Conservation (phyloP, 1,140 invertebrate genomes). For the Orius insidiosus region DNA sequence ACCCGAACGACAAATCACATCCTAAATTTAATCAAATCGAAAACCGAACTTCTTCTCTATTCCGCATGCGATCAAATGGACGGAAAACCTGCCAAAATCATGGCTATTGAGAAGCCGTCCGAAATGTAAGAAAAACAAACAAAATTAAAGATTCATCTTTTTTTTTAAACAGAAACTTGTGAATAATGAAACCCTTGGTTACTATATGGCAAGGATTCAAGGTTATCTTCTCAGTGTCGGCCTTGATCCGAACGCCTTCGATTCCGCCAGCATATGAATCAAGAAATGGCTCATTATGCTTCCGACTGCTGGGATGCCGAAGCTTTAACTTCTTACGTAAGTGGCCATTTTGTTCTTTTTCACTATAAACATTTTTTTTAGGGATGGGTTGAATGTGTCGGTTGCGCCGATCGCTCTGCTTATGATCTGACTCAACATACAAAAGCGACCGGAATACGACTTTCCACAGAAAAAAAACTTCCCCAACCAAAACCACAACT, state of each 20-base stretch:
- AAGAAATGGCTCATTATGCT: slow-evolving; percentile 99
- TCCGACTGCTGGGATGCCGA: slow-evolving; percentile 99
- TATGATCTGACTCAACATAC: slow-evolving; percentile 91
- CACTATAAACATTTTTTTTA: slow-evolving; percentile 26
- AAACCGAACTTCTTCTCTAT: slow-evolving; percentile 63
- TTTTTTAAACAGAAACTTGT: slow-evolving; percentile 50
- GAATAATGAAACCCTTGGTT: slow-evolving; percentile 92
- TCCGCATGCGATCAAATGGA: slow-evolving; percentile 95
- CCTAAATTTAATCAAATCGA: slow-evolving; percentile 72
- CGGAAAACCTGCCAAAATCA: slow-evolving; percentile 53
- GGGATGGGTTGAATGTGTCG: slow-evolving; percentile 99
- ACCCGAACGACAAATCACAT: slow-evolving; percentile 75
- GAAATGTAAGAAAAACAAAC: slow-evolving; percentile 25
- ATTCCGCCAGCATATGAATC: slow-evolving; percentile 95
- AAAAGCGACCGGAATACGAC: slow-evolving; percentile 74
- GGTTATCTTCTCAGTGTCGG: slow-evolving; percentile 77
- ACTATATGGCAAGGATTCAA: slow-evolving; percentile 94
- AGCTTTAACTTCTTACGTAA: slow-evolving; percentile 77
- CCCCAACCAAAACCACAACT: slow-evolving; percentile 56
- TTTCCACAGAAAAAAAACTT: slow-evolving; percentile 83
- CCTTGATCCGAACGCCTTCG: slow-evolving; percentile 67
- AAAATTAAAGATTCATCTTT: slow-evolving; percentile 12
- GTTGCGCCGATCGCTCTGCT: slow-evolving; percentile 95
- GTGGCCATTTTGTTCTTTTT: slow-evolving; percentile 19
- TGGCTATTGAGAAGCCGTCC: slow-evolving; percentile 61